Base-by-base conservation (phyloP, 2,797 vertebrate genomes). In the Sebastes kiyomatsui region DNA sequence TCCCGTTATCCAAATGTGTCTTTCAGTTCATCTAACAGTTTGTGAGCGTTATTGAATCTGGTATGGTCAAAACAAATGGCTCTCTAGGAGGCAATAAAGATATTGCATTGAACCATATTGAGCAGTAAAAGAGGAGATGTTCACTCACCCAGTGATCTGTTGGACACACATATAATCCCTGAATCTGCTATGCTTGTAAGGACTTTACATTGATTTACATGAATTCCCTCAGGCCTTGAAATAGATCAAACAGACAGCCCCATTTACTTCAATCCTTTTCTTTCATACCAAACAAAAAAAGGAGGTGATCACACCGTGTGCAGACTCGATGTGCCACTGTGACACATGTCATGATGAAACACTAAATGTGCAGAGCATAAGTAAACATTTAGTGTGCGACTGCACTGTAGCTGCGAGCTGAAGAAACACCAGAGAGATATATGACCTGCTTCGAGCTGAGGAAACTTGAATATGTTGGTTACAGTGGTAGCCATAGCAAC, bases 11-110 rank as follows among this genome's bases (percentile, higher is more conserved):
- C 1, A 2, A 55, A 68, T 35, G 64, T 65, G 30, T 59, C 25
- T 75, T 76, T 75, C 35, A 74, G 32, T 33, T 69, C 14, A 52
- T 79, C 11, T 30, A 32, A 25, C 18, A 30, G 49, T 74, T 59
- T 78, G 33, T 32, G 27, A 68, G 38, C 2, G 1, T 25, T 67
- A 72, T 52, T 84, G 62, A 79, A 81, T 73, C 22, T 28, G 67
- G 5, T 72, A 5, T 3, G 9, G 25, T 71, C 72, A 59, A 82
- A 83, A 82, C 72, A 82, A 89, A 84, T 59, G 35, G 80, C 56
- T 75, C 75, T 76, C 75, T 32, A 22, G 23, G 62, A 76, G 22
- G 55, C 64, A 69, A 75, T 78, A 67, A 73, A 69, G 65, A 81
- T 67, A 46, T 46, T 16, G 75, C 25, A 81, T 49, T 70, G 67